Base-by-base conservation (phyloP, 23 tunicate species). In the Diplosoma virens region DNA sequence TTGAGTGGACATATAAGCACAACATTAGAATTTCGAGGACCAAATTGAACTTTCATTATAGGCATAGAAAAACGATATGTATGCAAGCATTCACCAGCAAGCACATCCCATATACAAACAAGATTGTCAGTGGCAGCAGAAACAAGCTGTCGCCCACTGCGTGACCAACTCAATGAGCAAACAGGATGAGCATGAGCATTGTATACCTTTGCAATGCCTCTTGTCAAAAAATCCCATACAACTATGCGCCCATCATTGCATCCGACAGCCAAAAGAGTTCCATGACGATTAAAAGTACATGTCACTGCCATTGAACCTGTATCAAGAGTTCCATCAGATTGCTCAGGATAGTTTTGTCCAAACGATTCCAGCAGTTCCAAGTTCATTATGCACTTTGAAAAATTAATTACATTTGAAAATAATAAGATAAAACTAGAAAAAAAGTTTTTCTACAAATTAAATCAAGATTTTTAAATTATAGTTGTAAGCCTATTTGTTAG, bases 341-440 rank as follows among this genome's bases (percentile, higher is more conserved):
- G 93, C 77, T 95, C 99, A 28, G 99, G 99, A 64, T 93, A 93
- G 61, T 95, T 95, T 34, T 95, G 99, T 54, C 99, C 99, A 69
- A 89, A 89, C 28, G 96, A 83, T 81, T 89, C 99, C 6, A 72
- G 60, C 78, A 72, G 28, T 48, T 72, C 78, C 34, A 72, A 28
- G 34, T 72, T 72, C 78, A 72, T 72, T 9, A 41, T 68, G n/a
- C n/a, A n/a, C n/a, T n/a, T n/a, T n/a, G n/a, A n/a, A 46, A 46
- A 46, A 46, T n/a, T n/a, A n/a, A n/a, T n/a, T n/a, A n/a, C n/a
- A n/a, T n/a, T n/a, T n/a, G n/a, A n/a, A n/a, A n/a, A n/a, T n/a
- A n/a, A n/a, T n/a, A n/a, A n/a, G n/a, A n/a, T n/a, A n/a, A n/a
- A n/a, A n/a, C n/a, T n/a, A n/a, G n/a, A n/a, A n/a, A n/a, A n/a